Conservation (phyloP, 2,888 invertebrate species). For the Dichetophora obliterata region DNA sequence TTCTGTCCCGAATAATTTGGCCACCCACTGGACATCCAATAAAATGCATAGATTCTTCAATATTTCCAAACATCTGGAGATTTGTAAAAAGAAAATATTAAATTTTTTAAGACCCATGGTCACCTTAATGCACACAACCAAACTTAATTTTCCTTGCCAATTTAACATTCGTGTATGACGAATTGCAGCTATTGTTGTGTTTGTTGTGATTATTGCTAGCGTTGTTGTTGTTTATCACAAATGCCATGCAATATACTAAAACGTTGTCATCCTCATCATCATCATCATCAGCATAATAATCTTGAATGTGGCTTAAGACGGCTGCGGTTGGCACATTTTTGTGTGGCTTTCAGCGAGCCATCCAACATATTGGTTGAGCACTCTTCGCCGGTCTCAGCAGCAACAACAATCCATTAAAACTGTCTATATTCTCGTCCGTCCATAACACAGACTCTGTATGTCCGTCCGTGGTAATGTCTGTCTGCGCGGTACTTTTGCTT, state of each 20-base stretch:
- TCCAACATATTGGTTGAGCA: background rate
- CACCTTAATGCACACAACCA: background rate
- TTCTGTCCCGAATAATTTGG: no score
- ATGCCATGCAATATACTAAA: background rate
- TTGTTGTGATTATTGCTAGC: background rate
- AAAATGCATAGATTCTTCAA: no score
- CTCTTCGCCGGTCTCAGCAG: slow-evolving; percentile 1
- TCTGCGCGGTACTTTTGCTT: slow-evolving; percentile 34
- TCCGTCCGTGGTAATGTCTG: background rate
- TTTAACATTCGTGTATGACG: background rate
- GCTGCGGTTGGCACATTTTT: slow-evolving; percentile 17
- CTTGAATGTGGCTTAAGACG: background rate
- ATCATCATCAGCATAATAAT: slow-evolving; percentile 1
- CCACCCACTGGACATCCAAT: no score
- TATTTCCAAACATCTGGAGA: background rate
- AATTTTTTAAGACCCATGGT: background rate
- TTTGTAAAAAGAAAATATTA: no score
- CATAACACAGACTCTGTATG: no score
- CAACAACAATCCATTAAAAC: background rate
- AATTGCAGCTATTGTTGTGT: background rate
- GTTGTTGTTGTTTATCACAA: slow-evolving; percentile 11
- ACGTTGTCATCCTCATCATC: slow-evolving; percentile 5
- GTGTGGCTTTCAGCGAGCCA: slow-evolving; percentile 19
- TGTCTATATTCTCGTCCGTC: background rate
- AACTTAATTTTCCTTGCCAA: slow-evolving; percentile 13